phyloP scores from a whole-genome alignment of 2,113 vertebrate genomes.

The Murina feae region DNA sequence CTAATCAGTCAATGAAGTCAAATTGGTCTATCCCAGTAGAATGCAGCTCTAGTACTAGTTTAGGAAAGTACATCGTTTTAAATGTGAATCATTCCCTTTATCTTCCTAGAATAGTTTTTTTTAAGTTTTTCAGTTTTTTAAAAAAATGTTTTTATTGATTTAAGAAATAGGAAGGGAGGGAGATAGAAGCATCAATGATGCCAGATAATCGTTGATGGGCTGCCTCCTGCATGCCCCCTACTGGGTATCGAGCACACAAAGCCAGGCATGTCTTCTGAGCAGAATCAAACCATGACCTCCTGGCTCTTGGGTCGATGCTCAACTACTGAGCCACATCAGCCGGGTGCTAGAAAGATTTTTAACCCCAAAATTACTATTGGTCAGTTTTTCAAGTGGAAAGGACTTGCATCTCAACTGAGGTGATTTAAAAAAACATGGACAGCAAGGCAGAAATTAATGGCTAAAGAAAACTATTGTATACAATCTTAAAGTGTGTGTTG shows the following conservation, averaged over 20 bases:
- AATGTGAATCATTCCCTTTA: neutral
- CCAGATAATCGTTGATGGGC: no score
- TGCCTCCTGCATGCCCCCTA: no score
- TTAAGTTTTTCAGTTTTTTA: no score
- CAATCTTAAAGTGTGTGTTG: neutral
- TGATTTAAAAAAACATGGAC: neutral
- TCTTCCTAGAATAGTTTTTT: neutral
- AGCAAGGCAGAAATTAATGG: neutral
- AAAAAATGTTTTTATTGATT: no score
- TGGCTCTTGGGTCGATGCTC: no score
- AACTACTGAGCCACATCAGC: no score
- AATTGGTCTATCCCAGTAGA: neutral
- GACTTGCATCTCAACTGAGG: neutral
- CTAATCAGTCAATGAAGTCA: neutral
- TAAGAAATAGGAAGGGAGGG: no score
- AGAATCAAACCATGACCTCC: no score
- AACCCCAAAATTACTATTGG: neutral
- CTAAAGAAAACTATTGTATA: neutral
- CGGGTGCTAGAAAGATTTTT: neutral
- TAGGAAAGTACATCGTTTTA: neutral
- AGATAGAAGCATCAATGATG: no score
- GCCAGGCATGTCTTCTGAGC: no score
- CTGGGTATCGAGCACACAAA: no score
- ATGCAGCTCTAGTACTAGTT: neutral
- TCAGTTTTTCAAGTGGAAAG: neutral